These are phyloP conservation scores for Micropterix aruncella DNA, from an alignment of 2,888 invertebrate genomes.

Conservation along the genomic window DNA sequence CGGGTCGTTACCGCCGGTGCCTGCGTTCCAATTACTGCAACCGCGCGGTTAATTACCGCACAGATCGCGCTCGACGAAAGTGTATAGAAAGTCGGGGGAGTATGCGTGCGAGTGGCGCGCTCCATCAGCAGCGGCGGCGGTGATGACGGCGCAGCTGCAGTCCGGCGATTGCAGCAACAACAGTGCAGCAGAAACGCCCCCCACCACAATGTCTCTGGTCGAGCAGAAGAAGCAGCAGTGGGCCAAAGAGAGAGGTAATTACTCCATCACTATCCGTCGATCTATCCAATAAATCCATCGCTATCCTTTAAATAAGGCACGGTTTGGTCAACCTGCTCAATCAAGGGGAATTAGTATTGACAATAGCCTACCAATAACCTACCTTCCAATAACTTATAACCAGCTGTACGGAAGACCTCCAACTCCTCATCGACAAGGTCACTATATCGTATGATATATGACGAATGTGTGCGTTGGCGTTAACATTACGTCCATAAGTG, in stretches of 20 bases:
- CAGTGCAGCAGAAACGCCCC: conserved; percentile 27
- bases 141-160: neutral
- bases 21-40: neutral
- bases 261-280: neutral
- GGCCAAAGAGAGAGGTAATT: conserved; percentile 80
- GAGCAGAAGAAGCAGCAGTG: conserved; percentile 87
- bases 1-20: neutral
- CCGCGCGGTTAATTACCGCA: neutral
- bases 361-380: too few relatives aligned
- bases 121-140: neutral
- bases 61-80: too few relatives aligned
- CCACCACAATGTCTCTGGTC: conserved; percentile 43
- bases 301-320: neutral
- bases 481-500: too few relatives aligned
- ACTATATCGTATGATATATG: too few relatives aligned
- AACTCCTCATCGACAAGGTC: too few relatives aligned
- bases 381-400: too few relatives aligned
- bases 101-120: neutral
- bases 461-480: too few relatives aligned
- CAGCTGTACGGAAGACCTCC: too few relatives aligned
- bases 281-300: neutral
- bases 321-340: neutral
- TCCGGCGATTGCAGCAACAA: too few relatives aligned
- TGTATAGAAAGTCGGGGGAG: too few relatives aligned
- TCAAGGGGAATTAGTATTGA: too few relatives aligned